Conservation (phyloP, 2,888 invertebrate species). For the Plagodis pulveraria region DNA sequence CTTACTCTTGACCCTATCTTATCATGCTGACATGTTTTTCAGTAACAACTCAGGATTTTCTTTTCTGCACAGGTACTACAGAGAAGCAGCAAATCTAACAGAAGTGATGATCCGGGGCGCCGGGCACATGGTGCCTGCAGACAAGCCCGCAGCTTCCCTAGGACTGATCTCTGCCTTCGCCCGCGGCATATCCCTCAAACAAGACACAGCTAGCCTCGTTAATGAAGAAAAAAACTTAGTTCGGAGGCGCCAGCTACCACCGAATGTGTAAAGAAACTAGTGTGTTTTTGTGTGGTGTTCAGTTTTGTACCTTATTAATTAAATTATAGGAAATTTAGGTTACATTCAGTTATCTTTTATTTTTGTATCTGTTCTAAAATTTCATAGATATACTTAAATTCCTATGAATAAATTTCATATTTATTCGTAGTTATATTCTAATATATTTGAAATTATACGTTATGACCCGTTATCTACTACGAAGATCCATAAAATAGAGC, state of each 20-base stretch:
- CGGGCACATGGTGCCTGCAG: conserved; percentile 88
- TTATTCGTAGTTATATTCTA: too few relatives aligned
- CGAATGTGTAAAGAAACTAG: conserved; percentile 35
- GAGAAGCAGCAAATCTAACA: conserved; percentile 82
- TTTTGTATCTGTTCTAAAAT: too few relatives aligned
- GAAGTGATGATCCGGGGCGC: conserved; percentile 87
- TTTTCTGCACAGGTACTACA: conserved; percentile 75
- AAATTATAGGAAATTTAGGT: background rate
- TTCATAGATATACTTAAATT: too few relatives aligned
- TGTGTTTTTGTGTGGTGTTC: conserved; percentile 15
- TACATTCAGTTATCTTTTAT: too few relatives aligned
- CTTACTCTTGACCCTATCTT: too few relatives aligned
- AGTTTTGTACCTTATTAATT: conserved; percentile 16
- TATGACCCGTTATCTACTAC: conserved; percentile 50
- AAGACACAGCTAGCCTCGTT: conserved; percentile 66
- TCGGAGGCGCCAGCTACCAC: conserved; percentile 56
- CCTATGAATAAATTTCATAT: too few relatives aligned
- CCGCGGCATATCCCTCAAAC: conserved; percentile 62
- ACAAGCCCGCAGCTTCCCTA: conserved; percentile 85
- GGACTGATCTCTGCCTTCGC: conserved; percentile 87
- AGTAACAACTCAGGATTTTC: too few relatives aligned
- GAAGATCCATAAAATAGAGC: conserved; percentile 83
- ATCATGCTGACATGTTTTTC: too few relatives aligned
- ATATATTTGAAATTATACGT: too few relatives aligned
- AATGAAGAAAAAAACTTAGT: conserved; percentile 60